phyloP scores from a whole-genome alignment of 2,888 invertebrate species.

The Epirrita christyi region DNA sequence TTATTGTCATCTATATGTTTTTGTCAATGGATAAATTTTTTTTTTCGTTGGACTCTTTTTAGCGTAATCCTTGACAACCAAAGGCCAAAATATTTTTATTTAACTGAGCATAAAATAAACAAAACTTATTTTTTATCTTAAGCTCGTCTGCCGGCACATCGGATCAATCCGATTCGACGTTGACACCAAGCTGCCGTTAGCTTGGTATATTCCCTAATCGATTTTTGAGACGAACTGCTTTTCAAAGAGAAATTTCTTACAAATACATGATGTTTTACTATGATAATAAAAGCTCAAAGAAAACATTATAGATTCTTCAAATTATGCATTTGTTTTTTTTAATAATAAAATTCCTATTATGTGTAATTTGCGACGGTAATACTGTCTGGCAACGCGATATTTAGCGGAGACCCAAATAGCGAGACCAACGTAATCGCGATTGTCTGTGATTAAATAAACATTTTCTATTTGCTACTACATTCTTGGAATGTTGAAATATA shows the following conservation, averaged over 20 bases:
- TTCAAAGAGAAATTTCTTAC: slow-evolving; percentile 31
- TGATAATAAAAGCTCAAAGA: too few relatives aligned
- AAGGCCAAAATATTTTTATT: background rate
- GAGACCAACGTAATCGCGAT: slow-evolving; percentile 1
- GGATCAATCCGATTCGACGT: slow-evolving; percentile 64
- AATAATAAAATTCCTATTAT: background rate
- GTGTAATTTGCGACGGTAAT: background rate
- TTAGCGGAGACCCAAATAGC: background rate
- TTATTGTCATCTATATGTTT: too few relatives aligned
- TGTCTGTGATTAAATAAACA: slow-evolving; percentile 10
- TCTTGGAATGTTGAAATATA: slow-evolving; percentile 9
- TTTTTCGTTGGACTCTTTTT: too few relatives aligned
- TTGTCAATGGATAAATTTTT: too few relatives aligned
- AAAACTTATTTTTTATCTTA: slow-evolving; percentile 31
- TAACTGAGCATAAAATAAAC: slow-evolving; percentile 22
- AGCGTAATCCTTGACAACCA: background rate
- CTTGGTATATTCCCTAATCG: slow-evolving; percentile 63
- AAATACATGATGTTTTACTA: slow-evolving; percentile 25
- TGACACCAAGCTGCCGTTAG: slow-evolving; percentile 57
- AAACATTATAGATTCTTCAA: too few relatives aligned
- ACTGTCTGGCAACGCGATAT: background rate
- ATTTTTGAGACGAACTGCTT: slow-evolving; percentile 67
- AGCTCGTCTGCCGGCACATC: slow-evolving; percentile 45
- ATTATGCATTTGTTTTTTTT: background rate
- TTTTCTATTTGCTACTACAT: slow-evolving; percentile 1